These are phyloP conservation scores for Hirudinaria manillensis DNA, from an alignment of 2,888 invertebrate species.

Conservation along the genomic window DNA sequence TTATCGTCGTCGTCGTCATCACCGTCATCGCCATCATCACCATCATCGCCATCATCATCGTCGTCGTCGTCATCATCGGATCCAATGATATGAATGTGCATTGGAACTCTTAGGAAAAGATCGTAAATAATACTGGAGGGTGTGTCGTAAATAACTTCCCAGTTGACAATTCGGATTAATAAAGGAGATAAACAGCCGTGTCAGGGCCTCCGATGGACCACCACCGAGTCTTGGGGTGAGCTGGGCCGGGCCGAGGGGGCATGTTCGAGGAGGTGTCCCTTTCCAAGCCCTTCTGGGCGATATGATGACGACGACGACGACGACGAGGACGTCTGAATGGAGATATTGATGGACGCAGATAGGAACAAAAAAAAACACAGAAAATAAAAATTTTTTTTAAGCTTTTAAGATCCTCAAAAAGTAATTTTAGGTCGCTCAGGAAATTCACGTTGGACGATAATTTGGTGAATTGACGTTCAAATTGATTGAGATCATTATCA, in stretches of 20 bases:
- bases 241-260: neutral
- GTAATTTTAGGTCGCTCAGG: too few relatives aligned
- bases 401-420: too few relatives aligned
- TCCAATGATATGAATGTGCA: neutral
- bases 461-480: too few relatives aligned
- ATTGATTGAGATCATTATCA: too few relatives aligned
- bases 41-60: neutral
- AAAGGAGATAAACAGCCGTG: too few relatives aligned
- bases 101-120: neutral
- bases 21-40: neutral
- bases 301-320: neutral
- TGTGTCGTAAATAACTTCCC: too few relatives aligned
- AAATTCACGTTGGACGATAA: too few relatives aligned
- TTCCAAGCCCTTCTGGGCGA: neutral
- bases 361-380: too few relatives aligned
- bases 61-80: neutral
- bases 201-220: conserved; percentile 4
- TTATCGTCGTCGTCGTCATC: conserved; percentile 18
- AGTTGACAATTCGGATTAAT: too few relatives aligned
- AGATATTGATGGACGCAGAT: conserved; percentile 13
- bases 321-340: neutral
- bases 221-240: neutral
- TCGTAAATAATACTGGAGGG: too few relatives aligned
- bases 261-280: neutral
- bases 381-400: too few relatives aligned